phyloP scores from a whole-genome alignment of 2,888 invertebrate species.

The Luperina nickerlii region DNA sequence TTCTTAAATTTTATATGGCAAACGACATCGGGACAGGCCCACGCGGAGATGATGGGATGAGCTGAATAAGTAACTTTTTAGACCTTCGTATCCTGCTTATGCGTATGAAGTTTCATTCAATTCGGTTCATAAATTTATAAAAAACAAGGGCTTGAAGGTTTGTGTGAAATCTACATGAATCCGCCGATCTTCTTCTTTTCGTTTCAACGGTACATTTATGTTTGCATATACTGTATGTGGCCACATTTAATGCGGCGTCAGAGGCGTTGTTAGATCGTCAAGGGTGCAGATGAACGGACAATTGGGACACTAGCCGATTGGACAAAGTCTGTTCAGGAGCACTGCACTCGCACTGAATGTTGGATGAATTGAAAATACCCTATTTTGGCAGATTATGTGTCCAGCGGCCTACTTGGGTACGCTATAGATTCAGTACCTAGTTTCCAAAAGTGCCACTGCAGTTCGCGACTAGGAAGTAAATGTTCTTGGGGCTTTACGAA shows the following conservation, averaged over 20 bases:
- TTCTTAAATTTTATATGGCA: slow-evolving; percentile 10
- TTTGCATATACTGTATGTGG: background rate
- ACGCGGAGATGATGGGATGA: background rate
- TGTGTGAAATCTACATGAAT: background rate
- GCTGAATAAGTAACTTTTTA: too few relatives aligned
- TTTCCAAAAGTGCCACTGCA: background rate
- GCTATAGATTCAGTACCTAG: background rate
- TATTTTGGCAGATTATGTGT: background rate
- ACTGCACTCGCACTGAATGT: background rate
- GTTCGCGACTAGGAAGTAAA: background rate
- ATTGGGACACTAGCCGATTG: background rate
- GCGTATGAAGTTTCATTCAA: too few relatives aligned
- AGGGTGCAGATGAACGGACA: background rate
- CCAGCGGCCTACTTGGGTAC: background rate
- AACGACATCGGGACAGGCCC: background rate
- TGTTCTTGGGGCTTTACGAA: background rate
- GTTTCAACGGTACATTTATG: background rate
- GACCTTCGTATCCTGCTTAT: too few relatives aligned
- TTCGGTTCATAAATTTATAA: too few relatives aligned
- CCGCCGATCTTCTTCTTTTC: background rate
- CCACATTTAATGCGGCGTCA: background rate
- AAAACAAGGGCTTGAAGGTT: too few relatives aligned
- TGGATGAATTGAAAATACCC: background rate
- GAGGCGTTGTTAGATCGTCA: background rate
- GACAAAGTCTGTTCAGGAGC: background rate